A percentile compares a stretch with the other conserved stretches of the same genome.
These are phyloP conservation scores for Harpalus rufipes DNA, from an alignment of 2,888 invertebrate genomes.

Conservation along the genomic window DNA sequence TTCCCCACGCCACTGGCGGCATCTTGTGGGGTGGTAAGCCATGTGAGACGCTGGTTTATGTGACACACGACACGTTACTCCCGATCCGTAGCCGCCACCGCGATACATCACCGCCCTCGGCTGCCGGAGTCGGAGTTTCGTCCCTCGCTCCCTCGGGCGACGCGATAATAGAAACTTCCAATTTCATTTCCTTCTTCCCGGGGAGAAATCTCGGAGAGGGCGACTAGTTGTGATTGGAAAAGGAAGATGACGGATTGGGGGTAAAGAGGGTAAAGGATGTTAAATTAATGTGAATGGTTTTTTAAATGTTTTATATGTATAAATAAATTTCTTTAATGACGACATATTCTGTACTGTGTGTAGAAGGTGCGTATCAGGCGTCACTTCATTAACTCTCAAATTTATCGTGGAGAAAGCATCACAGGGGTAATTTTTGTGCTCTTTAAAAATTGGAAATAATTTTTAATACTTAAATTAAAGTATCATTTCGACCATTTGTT, in stretches of 20 bases:
- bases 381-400: no score
- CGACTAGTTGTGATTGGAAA: background rate
- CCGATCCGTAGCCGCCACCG: slow-evolving; percentile 24
- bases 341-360: no score
- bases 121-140: background rate
- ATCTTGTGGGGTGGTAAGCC: slow-evolving; percentile 30
- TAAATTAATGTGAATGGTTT: background rate
- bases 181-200: slow-evolving; percentile 57
- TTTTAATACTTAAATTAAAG: no score
- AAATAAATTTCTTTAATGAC: no score
- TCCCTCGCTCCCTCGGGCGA: background rate
- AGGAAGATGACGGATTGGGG: background rate
- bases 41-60: slow-evolving; percentile 60
- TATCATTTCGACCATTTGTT: no score
- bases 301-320: background rate
- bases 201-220: slow-evolving; percentile 21
- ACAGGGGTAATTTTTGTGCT: no score
- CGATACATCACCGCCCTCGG: slow-evolving; percentile 59
- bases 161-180: slow-evolving; percentile 64
- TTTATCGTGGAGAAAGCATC: no score
- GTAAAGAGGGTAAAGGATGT: background rate
- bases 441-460: no score
- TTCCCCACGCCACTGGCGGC: slow-evolving; percentile 4
- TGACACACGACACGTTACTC: slow-evolving; percentile 63
- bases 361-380: no score